Base-by-base conservation (phyloP, 2,888 invertebrate genomes). In the Acanthosepion pharaonis region DNA sequence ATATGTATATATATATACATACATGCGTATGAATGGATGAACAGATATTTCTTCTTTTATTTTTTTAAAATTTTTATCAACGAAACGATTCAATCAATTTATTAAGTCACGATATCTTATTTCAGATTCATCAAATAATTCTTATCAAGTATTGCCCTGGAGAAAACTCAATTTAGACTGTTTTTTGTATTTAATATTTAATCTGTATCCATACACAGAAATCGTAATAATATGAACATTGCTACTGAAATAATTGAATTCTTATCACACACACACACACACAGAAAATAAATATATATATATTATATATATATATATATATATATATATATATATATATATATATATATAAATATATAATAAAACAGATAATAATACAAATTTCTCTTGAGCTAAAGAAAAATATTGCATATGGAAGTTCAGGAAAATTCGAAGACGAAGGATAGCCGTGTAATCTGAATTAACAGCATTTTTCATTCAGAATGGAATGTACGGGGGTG, bases 71-170 rank as follows among this genome's bases (percentile, higher is more conserved):
- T 3, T 55, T 55, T 59, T 59, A 59, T 78, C 9, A 78, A 33
- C 33, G 11, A 9, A 9, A 9, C 15, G 78, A 78, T 78, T 78
- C 78, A 78, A 78, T 78, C 78, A 78, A 78, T 78, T 78, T 78
- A 78, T 78, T 78, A 78, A 78, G 78, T 78, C 78, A 78, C n/a
- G 78, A 78, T 78, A 78, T 78, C 78, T 78, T 78, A 78, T 78
- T 78, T 78, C 78, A 78, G n/a, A 78, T 33, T 78, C 78, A 78
- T 78, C 78, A 78, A 78, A 78, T 78, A 78, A 78, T 78, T 78
- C 78, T 33, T 78, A 78, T 78, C 78, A 78, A 78, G n/a, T 33
- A 78, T 78, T 78, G 78, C 78, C 78, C 78, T 33, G 78, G 78
- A 78, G 78, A 78, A 78, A 78, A 78, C 78, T 78, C 78, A 78